These are phyloP conservation scores for Phrynosoma platyrhinos DNA, from an alignment of 2,113 vertebrate species.

Conservation along the genomic window DNA sequence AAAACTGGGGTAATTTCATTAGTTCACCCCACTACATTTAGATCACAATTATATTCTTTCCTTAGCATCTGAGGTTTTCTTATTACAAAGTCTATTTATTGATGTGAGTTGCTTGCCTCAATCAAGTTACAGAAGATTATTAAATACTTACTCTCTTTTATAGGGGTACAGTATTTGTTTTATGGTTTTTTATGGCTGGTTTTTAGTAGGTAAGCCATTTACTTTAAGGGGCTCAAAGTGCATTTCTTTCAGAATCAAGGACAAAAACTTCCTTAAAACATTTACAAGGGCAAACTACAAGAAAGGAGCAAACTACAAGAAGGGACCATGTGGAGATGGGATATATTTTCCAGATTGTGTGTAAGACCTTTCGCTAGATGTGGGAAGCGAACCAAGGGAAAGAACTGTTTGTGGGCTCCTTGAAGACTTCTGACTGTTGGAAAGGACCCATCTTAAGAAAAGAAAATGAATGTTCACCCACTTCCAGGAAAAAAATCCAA, in stretches of 20 bases:
- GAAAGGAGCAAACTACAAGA: not conserved
- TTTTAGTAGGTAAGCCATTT: conserved; percentile 6
- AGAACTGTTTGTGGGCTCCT: not conserved
- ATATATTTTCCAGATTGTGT: not conserved
- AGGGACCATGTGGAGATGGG: not conserved
- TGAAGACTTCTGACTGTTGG: no score
- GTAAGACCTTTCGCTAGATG: not conserved
- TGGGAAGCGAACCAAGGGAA: not conserved
- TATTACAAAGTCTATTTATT: conserved; percentile 37
- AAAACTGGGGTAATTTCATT: not conserved
- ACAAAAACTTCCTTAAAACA: not conserved
- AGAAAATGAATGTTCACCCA: no score
- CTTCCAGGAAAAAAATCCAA: no score
- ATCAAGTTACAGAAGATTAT: conserved; percentile 11
- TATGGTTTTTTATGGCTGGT: conserved; percentile 9
- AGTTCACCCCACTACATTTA: conserved; percentile 8
- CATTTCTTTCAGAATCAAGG: conserved; percentile 3
- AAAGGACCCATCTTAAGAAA: no score
- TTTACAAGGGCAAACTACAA: not conserved
- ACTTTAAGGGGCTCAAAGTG: not conserved
- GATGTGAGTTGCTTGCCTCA: conserved; percentile 17
- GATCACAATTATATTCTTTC: not conserved
- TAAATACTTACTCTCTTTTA: conserved; percentile 34
- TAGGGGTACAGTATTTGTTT: conserved; percentile 17
- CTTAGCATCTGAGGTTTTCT: conserved; percentile 3